Evolutionary conservation across 2,888 invertebrate species (phyloP), one percentile per base, ranked within the genome.

Genomic region (Pachliopta kotzebuea): DNA sequence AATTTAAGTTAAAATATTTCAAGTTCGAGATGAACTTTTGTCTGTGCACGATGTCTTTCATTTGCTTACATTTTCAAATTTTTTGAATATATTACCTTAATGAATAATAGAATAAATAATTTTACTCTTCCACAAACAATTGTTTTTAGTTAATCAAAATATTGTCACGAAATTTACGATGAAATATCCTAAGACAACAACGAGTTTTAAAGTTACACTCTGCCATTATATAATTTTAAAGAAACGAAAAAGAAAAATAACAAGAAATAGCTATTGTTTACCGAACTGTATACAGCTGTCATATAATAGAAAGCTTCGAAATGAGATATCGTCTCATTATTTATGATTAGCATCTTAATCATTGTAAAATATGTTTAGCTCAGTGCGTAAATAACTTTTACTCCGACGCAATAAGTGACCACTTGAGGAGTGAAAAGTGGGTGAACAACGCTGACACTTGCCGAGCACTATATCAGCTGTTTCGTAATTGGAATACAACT

Each of bases 11-110:
- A 31, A 31, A 31, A 8, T 31, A 31, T 7, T 31, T 76, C 86
- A 90, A 90, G 90, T 88, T 89, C 90, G 89, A 89, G 89, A 89
- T 78, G 84, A 86, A 73, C 26, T 26, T 26, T 26, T 26, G 6
- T 26, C 80, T 74, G 77, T 58, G 23, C 21, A 78, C 68, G 70
- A 75, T 83, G 76, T 79, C 86, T 86, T 86, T 88, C 84, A 66
- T 78, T 58, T 77, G 31, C 42, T 57, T 53, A 64, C 52, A 42
- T 42, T 42, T 42, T 31, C 7, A 31, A 31, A 11, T 31, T 31
- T 31, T 0, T 6, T 31, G 31, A 31, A 31, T 31, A 31, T 31
- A 31, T 9, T 9, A 11, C 31, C 31, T 9, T 31, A 31, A 31
- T 11, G 31, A 31, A 31, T 7, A 31, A 31, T 31, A 8, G 8